These are phyloP conservation scores for Cirrhinus mrigala DNA, from an alignment of 2,797 vertebrate species.

Conservation along the genomic window DNA sequence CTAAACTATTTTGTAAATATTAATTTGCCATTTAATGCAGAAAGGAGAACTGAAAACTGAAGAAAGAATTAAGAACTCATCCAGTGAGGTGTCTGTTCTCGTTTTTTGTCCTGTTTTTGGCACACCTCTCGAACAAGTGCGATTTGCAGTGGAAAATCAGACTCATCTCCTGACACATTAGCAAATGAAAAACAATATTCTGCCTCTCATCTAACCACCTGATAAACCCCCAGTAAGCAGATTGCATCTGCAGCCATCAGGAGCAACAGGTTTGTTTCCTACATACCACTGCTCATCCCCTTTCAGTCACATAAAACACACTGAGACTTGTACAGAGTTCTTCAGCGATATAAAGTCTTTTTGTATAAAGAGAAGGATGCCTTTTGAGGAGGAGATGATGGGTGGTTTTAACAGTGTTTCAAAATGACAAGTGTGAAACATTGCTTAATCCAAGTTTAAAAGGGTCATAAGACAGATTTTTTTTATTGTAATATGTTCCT, in stretches of 20 bases:
- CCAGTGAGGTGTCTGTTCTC: neutral
- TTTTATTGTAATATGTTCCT: neutral
- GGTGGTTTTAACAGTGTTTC: neutral
- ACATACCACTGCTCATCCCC: neutral
- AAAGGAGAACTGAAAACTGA: conserved; percentile 8
- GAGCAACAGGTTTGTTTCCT: conserved; percentile 11
- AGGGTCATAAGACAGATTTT: no score
- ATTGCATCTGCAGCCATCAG: conserved; percentile 15
- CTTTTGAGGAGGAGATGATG: neutral
- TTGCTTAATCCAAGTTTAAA: neutral
- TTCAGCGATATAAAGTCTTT: neutral
- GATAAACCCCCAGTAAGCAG: conserved; percentile 49
- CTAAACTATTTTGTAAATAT: neutral
- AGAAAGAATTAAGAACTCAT: neutral
- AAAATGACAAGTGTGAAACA: neutral
- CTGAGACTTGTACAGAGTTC: neutral
- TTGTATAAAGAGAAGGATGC: neutral
- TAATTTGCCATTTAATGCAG: neutral
- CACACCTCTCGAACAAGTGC: conserved; percentile 9
- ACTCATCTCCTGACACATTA: conserved; percentile 40
- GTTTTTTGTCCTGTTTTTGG: conserved; percentile 22
- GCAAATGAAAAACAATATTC: conserved; percentile 45
- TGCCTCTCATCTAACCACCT: conserved; percentile 44
- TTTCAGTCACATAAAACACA: neutral
- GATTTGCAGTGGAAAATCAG: conserved; percentile 42